Evolutionary conservation across 2,888 invertebrate genomes (phyloP).

Genomic region (Petrolisthes cinctipes): DNA sequence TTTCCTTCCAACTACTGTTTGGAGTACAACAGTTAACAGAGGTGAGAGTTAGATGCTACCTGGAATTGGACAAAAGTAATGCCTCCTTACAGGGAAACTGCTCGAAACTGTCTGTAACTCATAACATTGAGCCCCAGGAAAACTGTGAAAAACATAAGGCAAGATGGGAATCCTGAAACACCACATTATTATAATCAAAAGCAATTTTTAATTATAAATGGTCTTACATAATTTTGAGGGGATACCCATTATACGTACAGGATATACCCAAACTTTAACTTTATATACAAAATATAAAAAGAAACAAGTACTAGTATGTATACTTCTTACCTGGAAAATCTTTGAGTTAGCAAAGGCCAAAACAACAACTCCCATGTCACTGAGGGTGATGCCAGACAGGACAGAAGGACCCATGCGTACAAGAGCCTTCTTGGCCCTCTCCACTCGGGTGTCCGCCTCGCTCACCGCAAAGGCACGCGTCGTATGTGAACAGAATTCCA

Average conservation of each 20-base stretch:
- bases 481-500: conserved; percentile 98
- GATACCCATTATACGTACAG: neutral
- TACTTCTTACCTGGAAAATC: conserved; percentile 81
- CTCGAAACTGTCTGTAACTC: too few species aligned
- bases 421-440: conserved; percentile 85
- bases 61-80: too few species aligned
- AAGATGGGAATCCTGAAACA: too few species aligned
- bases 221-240: neutral
- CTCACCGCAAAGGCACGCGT: conserved; percentile 92
- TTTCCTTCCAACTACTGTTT: too few species aligned
- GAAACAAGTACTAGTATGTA: neutral
- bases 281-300: neutral
- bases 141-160: too few species aligned
- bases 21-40: too few species aligned
- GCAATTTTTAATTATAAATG: neutral
- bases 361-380: conserved; percentile 96
- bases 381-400: conserved; percentile 96
- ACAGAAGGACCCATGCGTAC: conserved; percentile 95
- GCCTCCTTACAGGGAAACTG: too few species aligned
- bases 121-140: too few species aligned
- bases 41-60: too few species aligned
- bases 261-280: neutral
- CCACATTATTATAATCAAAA: neutral
- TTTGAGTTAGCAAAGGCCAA: conserved; percentile 97
- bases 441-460: conserved; percentile 78